Evolutionary conservation across 2,113 vertebrate species (phyloP), one percentile per base, ranked within the genome.

Genomic region (Taurulus bubalis): DNA sequence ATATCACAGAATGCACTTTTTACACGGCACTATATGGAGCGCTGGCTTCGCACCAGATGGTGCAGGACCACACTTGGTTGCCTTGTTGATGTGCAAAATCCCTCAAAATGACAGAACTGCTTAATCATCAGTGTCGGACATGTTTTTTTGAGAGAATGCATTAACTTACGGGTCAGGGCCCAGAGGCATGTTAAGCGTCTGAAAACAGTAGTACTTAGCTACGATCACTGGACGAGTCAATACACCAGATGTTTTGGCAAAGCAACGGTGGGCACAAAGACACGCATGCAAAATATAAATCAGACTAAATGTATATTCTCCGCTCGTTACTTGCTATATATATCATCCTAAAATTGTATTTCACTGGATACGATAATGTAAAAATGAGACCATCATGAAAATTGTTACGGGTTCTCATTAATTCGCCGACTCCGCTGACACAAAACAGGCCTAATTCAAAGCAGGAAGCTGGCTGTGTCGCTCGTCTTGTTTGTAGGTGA

Each of bases 31-130:
- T 40, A 60, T 47, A 63, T 28, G 70, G 70, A 59, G 55, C 32
- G 0, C 20, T 55, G 66, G 73, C 71, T 80, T 75, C 36, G 22
- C 67, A 71, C 51, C 89, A 89, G 84, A 88, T 91, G 89, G 84
- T 26, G 49, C 42, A 22, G 28, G 69, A 79, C 85, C 86, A 82
- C 85, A 79, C 77, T 88, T 1, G 45, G 72, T 71, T 85, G 71
- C 68, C 55, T 47, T 34, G 72, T 24, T 81, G 71, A 85, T 72
- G 69, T 75, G 77, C 34, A 53, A 85, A 67, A 80, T 87, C 75
- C 62, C 40, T 90, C 77, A 75, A 58, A 87, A 82, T 80, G 79
- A 85, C 82, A 80, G 68, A 60, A 60, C 15, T 64, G 64, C 75
- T 89, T 73, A 56, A 89, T 89, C 82, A 82, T 79, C 66, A 8